phyloP scores from a whole-genome alignment of 92 coral and sea anemone genomes.

The Siderastrea siderea region DNA sequence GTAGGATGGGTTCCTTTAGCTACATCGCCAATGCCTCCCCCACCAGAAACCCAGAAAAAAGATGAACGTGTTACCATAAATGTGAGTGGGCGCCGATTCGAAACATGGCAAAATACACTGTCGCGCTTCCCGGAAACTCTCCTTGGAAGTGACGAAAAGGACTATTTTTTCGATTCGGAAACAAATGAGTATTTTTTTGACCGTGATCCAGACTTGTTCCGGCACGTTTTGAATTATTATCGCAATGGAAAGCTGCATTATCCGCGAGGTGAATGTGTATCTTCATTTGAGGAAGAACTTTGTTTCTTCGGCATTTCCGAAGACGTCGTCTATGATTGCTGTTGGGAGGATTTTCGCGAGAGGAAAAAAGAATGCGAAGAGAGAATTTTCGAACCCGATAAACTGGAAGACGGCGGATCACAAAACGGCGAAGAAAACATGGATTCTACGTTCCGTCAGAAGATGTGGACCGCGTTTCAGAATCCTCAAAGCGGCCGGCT shows the following conservation, averaged over 20 bases:
- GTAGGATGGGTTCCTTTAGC: slow-evolving; percentile 99
- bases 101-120: slow-evolving; percentile 99
- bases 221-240: slow-evolving; percentile 96
- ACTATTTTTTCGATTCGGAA: slow-evolving; percentile 95
- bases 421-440: slow-evolving; percentile 91
- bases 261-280: slow-evolving; percentile 93
- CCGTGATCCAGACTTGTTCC: slow-evolving; percentile 97
- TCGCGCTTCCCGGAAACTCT: slow-evolving; percentile 99
- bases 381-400: slow-evolving; percentile 94
- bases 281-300: slow-evolving; percentile 97
- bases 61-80: slow-evolving; percentile 98
- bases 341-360: slow-evolving; percentile 99
- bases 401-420: slow-evolving; percentile 92
- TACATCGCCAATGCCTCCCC: slow-evolving; percentile 98
- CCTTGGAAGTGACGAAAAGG: slow-evolving; percentile 98
- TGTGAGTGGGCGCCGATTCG: slow-evolving; percentile 99
- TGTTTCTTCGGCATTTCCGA: slow-evolving; percentile 97
- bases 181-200: slow-evolving; percentile 98
- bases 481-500: slow-evolving; percentile 97
- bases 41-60: slow-evolving; percentile 93
- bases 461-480: slow-evolving; percentile 99
- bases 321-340: slow-evolving; percentile 98
- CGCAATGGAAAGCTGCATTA: slow-evolving; percentile 98
- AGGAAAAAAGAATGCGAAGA: slow-evolving; percentile 98
- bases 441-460: slow-evolving; percentile 89